Percentiles rank a stretch among this genome's conserved stretches.
phyloP scores from a whole-genome alignment of 1,140 invertebrate species.

The Diploscapter pachys region DNA sequence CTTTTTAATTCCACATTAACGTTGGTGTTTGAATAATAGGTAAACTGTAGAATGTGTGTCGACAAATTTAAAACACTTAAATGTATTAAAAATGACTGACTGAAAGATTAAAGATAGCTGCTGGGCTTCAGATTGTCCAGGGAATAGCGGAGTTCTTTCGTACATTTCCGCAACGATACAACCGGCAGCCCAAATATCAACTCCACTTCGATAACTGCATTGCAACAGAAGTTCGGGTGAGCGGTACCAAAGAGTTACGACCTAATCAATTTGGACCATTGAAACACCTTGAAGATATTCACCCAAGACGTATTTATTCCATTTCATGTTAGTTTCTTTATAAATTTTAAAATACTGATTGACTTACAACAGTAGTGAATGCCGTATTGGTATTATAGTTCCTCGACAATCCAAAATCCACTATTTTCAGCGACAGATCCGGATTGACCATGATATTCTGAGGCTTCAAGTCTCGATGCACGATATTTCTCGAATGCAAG shows the following conservation, averaged over 20 bases:
- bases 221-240: constrained; percentile 88
- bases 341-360: background rate
- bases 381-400: constrained; percentile 88
- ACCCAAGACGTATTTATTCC: background rate
- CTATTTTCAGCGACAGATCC: constrained; percentile 80
- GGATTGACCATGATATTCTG: constrained; percentile 87
- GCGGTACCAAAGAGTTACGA: constrained; percentile 93
- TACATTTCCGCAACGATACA: constrained; percentile 83
- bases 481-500: constrained; percentile 81
- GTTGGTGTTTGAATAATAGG: background rate
- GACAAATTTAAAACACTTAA: background rate
- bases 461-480: constrained; percentile 81
- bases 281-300: background rate
- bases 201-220: constrained; percentile 79
- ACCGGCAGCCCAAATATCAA: constrained; percentile 92
- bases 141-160: constrained; percentile 68
- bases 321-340: background rate
- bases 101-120: constrained; percentile 82
- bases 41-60: background rate
- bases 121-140: constrained; percentile 78
- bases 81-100: constrained; percentile 65
- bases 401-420: constrained; percentile 93
- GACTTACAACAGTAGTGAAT: constrained; percentile 82
- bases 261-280: constrained; percentile 63
- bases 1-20: background rate